phyloP scores from a whole-genome alignment of 2,797 vertebrate genomes.

The Hapalemur alaotrensis region DNA sequence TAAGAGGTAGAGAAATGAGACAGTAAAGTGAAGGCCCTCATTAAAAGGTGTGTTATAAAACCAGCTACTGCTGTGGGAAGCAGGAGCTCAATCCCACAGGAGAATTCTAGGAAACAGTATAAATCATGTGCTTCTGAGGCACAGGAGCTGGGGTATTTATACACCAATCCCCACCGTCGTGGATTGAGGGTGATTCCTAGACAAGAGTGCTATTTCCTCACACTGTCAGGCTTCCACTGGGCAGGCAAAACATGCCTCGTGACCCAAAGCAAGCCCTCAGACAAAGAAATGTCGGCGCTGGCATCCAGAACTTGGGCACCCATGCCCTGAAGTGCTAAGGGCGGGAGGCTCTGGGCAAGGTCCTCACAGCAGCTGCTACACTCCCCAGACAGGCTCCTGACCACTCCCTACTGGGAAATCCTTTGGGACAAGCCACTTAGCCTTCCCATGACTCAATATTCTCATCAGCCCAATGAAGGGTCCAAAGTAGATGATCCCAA shows the following conservation, averaged over 20 bases:
- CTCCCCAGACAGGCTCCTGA: not conserved
- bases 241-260: not conserved
- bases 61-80: not conserved
- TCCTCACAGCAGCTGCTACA: not conserved
- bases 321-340: not conserved
- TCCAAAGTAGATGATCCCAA: not conserved
- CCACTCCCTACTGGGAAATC: not conserved
- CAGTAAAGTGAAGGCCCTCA: not conserved
- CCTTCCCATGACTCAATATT: not conserved
- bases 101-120: not conserved
- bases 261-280: not conserved
- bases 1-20: not conserved
- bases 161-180: not conserved
- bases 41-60: not conserved
- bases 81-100: not conserved
- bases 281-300: not conserved
- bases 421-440: not conserved
- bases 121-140: not conserved
- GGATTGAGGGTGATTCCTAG: not conserved
- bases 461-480: not conserved
- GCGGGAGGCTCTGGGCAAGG: not conserved
- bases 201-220: not conserved
- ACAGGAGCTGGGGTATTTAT: not conserved
- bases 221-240: not conserved
- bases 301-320: not conserved